These are phyloP conservation scores for Alloplasta piceator DNA, from an alignment of 2,888 invertebrate genomes.

Conservation along the genomic window DNA sequence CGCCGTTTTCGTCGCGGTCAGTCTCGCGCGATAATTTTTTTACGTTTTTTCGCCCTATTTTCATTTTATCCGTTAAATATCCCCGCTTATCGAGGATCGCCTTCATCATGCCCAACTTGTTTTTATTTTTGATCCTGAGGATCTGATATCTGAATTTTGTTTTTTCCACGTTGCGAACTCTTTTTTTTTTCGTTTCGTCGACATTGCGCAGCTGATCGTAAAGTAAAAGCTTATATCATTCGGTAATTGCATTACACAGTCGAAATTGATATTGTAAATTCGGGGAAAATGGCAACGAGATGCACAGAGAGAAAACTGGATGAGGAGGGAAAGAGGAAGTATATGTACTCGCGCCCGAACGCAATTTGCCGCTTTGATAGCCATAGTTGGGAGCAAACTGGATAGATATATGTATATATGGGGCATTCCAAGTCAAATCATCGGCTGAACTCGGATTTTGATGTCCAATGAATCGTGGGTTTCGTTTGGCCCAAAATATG, in stretches of 20 bases:
- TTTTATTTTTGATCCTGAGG: background rate
- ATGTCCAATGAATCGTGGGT: too few species aligned
- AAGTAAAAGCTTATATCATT: background rate
- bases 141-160: background rate
- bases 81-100: too few species aligned
- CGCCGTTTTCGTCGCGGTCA: constrained; percentile 15
- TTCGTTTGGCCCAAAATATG: too few species aligned
- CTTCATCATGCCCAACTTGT: background rate
- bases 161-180: background rate
- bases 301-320: background rate
- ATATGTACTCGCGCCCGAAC: constrained; percentile 54
- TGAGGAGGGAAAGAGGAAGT: background rate
- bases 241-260: background rate
- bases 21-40: background rate
- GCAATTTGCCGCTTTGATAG: constrained; percentile 73
- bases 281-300: background rate
- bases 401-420: constrained; percentile 9
- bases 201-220: background rate
- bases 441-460: too few species aligned
- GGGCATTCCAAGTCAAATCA: too few species aligned
- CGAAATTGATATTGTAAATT: background rate
- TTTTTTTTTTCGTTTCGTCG: background rate
- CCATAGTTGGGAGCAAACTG: constrained; percentile 44
- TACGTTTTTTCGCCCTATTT: background rate
- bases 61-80: background rate